phyloP scores from a whole-genome alignment of 1,140 invertebrate genomes.

The Bradysia coprophila region DNA sequence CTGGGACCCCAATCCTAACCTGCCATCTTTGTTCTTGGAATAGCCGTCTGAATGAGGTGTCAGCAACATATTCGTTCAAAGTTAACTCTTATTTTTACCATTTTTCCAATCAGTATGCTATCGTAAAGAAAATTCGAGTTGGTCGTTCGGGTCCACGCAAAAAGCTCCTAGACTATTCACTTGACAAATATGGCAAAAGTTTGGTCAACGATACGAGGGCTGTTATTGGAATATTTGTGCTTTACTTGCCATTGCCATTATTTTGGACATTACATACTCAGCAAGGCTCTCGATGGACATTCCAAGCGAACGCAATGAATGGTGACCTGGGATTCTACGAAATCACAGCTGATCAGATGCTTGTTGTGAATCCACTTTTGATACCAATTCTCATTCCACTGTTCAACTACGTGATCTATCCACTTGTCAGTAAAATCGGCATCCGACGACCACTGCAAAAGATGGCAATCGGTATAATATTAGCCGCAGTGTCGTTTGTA shows the following conservation, averaged over 20 bases:
- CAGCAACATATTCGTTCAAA: no score
- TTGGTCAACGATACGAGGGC: conserved; percentile 25
- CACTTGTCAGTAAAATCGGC: conserved; percentile 13
- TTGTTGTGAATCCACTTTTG: conserved; percentile 51
- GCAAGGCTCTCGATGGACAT: conserved; percentile 35
- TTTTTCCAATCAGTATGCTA: conserved; percentile 1
- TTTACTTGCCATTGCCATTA: conserved; percentile 44
- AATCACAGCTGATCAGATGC: conserved; percentile 55
- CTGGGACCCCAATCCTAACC: no score
- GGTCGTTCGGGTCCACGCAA: neutral
- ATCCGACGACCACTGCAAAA: conserved; percentile 30
- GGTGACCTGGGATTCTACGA: conserved; percentile 34
- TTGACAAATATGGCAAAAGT: conserved; percentile 2
- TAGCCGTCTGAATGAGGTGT: no score
- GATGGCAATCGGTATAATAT: conserved; percentile 42
- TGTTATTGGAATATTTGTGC: conserved; percentile 30
- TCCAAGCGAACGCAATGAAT: conserved; percentile 49
- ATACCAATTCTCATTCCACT: conserved; percentile 57
- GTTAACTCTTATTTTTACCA: no score
- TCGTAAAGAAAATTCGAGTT: neutral
- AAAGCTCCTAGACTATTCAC: conserved; percentile 4
- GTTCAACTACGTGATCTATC: conserved; percentile 32
- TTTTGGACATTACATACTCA: conserved; percentile 51
- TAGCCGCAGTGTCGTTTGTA: conserved; percentile 44
- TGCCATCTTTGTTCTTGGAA: no score